Evolutionary conservation across 2,797 vertebrate species (phyloP).

Genomic region (Lepus townsendii): DNA sequence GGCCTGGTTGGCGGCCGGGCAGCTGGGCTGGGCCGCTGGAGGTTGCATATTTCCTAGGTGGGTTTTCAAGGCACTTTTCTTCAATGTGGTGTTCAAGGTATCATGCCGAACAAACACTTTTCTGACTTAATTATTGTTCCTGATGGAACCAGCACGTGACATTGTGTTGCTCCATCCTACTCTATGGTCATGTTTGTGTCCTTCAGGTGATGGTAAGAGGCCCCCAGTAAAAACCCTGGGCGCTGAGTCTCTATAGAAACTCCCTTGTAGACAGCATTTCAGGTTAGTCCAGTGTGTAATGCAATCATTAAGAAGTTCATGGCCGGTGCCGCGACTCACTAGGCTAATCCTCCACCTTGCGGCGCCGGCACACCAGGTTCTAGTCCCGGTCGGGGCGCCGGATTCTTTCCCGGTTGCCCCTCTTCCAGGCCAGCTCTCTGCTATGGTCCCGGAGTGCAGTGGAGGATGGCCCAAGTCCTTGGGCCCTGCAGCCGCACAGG

Average conservation of each 20-base stretch:
- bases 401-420: too few species aligned
- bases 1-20: conserved; percentile 63
- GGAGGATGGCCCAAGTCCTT: too few species aligned
- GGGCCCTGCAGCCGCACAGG: too few species aligned
- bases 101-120: background rate
- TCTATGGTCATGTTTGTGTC: background rate
- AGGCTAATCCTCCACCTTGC: too few species aligned
- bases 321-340: too few species aligned
- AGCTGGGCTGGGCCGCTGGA: background rate
- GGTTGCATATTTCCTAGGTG: background rate
- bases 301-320: too few species aligned
- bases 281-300: background rate
- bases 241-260: background rate
- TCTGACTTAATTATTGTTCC: background rate
- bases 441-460: too few species aligned
- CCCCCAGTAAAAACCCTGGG: background rate
- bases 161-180: background rate
- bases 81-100: background rate
- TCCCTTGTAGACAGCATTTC: background rate
- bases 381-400: too few species aligned
- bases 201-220: background rate
- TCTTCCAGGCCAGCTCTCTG: too few species aligned
- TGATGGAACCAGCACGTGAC: background rate
- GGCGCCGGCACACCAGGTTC: too few species aligned
- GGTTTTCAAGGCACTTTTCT: background rate